Evolutionary conservation across 2,888 invertebrate species (phyloP).

Genomic region (Adelphocoris suturalis): DNA sequence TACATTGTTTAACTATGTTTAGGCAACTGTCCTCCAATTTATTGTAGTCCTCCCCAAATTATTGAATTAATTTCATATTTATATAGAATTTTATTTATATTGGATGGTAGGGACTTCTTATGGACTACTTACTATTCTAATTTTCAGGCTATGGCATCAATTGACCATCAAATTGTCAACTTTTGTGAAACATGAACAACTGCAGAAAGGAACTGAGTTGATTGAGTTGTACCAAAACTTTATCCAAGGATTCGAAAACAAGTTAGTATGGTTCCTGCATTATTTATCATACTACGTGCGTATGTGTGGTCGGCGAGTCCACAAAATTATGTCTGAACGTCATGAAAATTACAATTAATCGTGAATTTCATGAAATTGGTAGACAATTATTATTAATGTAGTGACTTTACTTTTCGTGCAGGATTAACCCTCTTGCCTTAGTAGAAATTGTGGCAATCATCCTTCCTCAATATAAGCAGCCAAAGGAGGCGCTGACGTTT

Average conservation of each 20-base stretch:
- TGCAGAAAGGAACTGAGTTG: slow-evolving; percentile 88
- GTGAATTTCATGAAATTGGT: too few relatives aligned
- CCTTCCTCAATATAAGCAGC: slow-evolving; percentile 87
- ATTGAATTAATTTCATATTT: slow-evolving; percentile 18
- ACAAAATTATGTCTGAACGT: too few relatives aligned
- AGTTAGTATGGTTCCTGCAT: slow-evolving; percentile 83
- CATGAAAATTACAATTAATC: too few relatives aligned
- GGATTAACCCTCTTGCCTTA: slow-evolving; percentile 95
- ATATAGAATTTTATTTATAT: slow-evolving; percentile 9
- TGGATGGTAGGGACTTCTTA: too few relatives aligned
- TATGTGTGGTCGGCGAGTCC: too few relatives aligned
- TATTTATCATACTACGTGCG: neutral
- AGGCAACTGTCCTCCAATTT: neutral
- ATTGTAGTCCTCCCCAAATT: neutral
- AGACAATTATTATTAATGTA: neutral
- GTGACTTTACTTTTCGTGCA: slow-evolving; percentile 78
- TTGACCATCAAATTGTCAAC: slow-evolving; percentile 90
- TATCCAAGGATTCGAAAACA: slow-evolving; percentile 94
- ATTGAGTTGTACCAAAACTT: slow-evolving; percentile 95
- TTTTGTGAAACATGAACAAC: slow-evolving; percentile 88
- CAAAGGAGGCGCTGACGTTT: slow-evolving; percentile 91
- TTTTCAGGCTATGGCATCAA: slow-evolving; percentile 95
- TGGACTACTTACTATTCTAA: too few relatives aligned
- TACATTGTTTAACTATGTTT: neutral
- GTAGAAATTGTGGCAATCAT: slow-evolving; percentile 92